A percentile compares a stretch with the other conserved stretches of the same genome.
Evolutionary conservation across 2,888 invertebrate genomes (phyloP).

Genomic region (Chironomus riparius): DNA sequence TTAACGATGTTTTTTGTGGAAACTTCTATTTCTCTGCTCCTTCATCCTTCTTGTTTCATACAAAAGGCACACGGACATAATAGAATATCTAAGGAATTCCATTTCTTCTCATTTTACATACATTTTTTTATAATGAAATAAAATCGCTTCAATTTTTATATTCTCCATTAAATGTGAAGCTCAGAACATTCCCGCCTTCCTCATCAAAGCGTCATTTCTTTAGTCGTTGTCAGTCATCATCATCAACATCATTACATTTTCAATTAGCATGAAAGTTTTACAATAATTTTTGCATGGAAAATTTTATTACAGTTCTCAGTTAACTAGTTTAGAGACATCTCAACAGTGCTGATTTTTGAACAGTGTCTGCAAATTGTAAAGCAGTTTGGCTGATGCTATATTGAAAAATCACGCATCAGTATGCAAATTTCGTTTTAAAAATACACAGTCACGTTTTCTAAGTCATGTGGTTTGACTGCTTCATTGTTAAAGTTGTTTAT

Average conservation of each 20-base stretch:
- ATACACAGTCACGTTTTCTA: too few species aligned
- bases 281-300: background rate
- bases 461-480: too few species aligned
- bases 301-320: background rate
- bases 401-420: too few species aligned
- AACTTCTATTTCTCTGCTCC: background rate
- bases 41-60: background rate
- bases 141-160: background rate
- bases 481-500: too few species aligned
- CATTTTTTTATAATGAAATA: background rate
- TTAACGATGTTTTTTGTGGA: slow-evolving; percentile 1
- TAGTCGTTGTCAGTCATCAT: background rate
- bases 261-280: background rate
- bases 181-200: background rate
- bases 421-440: too few species aligned
- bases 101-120: background rate
- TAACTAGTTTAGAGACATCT: background rate
- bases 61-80: slow-evolving; percentile 6
- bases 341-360: background rate
- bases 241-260: background rate
- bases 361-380: too few species aligned
- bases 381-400: too few species aligned
- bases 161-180: background rate
- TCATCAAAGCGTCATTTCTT: background rate
- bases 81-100: background rate